phyloP scores from a whole-genome alignment of 2,888 invertebrate species.

The Phytoseiulus persimilis region DNA sequence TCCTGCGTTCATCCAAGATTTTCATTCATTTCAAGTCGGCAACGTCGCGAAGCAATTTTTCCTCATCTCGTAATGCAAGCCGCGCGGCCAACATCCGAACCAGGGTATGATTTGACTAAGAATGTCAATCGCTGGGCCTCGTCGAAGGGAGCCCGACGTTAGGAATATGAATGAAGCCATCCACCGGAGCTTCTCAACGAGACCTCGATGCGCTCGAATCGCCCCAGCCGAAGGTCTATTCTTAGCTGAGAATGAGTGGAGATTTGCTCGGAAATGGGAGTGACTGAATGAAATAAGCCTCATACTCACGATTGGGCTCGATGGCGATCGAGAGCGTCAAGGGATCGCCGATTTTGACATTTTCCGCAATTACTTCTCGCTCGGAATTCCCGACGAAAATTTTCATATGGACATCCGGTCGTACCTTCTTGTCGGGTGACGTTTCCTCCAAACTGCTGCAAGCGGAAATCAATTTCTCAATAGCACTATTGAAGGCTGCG shows the following conservation, averaged over 20 bases:
- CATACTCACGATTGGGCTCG: slow-evolving; percentile 42
- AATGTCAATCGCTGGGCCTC: neutral
- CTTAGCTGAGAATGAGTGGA: no score
- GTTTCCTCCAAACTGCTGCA: slow-evolving; percentile 53
- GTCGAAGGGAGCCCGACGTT: neutral
- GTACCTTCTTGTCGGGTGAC: slow-evolving; percentile 51
- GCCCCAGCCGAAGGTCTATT: no score
- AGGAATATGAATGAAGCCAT: neutral
- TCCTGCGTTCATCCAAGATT: neutral
- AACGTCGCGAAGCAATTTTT: neutral
- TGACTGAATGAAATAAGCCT: neutral
- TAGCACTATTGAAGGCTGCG: neutral
- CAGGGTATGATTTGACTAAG: neutral
- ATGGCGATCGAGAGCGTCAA: slow-evolving; percentile 52
- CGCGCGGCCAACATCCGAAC: neutral
- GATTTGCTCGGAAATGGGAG: no score
- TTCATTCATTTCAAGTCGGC: neutral
- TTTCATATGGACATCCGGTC: slow-evolving; percentile 58
- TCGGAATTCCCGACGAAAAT: slow-evolving; percentile 72
- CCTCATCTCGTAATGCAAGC: neutral
- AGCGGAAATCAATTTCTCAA: slow-evolving; percentile 42
- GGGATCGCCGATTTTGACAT: slow-evolving; percentile 80
- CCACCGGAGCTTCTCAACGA: neutral
- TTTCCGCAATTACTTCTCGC: slow-evolving; percentile 66
- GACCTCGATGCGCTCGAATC: no score